Conservation (phyloP, 2,888 invertebrate genomes). For the Anoplius nigerrimus region DNA sequence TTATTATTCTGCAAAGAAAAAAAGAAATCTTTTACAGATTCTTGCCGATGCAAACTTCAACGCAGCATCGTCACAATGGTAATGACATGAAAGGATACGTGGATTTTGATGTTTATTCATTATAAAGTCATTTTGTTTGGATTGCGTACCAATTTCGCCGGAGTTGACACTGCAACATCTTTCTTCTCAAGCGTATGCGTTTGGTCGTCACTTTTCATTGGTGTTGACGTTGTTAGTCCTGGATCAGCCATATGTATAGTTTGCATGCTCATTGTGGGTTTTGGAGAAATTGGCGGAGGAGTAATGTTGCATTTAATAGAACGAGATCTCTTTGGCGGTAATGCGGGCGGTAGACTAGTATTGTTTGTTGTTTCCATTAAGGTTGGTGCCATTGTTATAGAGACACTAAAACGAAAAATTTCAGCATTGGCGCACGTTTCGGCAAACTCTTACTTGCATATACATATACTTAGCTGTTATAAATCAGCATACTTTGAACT, state of each 20-base stretch:
- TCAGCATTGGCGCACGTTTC: neutral
- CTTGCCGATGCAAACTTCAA: too few relatives aligned
- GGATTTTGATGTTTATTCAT: too few relatives aligned
- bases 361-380: slow-evolving; percentile 65
- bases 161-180: slow-evolving; percentile 57
- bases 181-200: slow-evolving; percentile 57
- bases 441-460: neutral
- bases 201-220: slow-evolving; percentile 62
- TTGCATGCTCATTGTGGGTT: slow-evolving; percentile 74
- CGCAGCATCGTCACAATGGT: too few relatives aligned
- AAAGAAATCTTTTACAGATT: neutral
- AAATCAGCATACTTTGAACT: slow-evolving; percentile 62
- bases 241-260: slow-evolving; percentile 69
- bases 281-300: slow-evolving; percentile 69
- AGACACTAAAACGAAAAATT: slow-evolving; percentile 56
- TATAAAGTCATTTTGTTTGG: neutral
- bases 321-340: slow-evolving; percentile 79
- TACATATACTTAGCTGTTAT: neutral
- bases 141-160: slow-evolving; percentile 57
- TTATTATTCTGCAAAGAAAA: slow-evolving; percentile 63
- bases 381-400: slow-evolving; percentile 66
- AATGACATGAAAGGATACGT: too few relatives aligned
- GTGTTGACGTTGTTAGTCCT: slow-evolving; percentile 63
- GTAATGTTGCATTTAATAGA: slow-evolving; percentile 68
- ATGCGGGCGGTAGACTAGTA: slow-evolving; percentile 78